Conservation (phyloP, 1,140 invertebrate genomes). For the Drosophila tristis region DNA sequence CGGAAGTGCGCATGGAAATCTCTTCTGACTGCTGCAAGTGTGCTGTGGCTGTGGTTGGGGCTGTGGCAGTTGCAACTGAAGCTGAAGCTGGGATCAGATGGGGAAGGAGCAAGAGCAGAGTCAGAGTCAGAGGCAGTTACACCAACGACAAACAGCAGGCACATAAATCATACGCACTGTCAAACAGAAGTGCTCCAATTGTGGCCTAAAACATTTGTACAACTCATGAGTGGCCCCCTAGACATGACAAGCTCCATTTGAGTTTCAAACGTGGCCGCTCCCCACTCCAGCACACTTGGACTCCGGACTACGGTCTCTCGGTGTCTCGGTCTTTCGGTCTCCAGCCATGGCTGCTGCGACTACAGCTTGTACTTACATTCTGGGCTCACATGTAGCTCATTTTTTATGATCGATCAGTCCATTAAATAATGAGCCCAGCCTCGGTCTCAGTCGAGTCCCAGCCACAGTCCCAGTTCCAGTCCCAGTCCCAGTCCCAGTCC, state of each 20-base stretch:
- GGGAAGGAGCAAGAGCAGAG: background rate
- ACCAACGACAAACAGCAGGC: conserved; percentile 49
- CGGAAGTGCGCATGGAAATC: conserved; percentile 72
- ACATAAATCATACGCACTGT: conserved; percentile 81
- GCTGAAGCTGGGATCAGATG: no score
- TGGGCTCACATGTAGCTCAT: conserved; percentile 75
- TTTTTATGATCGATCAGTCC: conserved; percentile 83
- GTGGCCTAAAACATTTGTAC: conserved; percentile 82
- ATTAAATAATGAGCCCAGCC: conserved; percentile 77
- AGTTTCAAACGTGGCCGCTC: conserved; percentile 69
- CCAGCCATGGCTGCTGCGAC: conserved; percentile 34
- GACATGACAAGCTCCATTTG: conserved; percentile 74
- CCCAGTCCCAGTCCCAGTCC: conserved; percentile 1
- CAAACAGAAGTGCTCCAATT: conserved; percentile 83
- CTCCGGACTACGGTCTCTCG: conserved; percentile 12
- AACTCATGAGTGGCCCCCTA: conserved; percentile 50
- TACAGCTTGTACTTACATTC: conserved; percentile 71
- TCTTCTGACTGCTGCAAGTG: background rate
- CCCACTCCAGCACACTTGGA: conserved; percentile 34
- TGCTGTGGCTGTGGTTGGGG: background rate
- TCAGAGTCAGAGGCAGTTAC: background rate
- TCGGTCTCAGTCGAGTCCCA: background rate
- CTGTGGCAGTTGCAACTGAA: conserved; percentile 19
- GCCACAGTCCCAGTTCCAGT: conserved; percentile 1
- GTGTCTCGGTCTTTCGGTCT: conserved; percentile 16